phyloP scores from a whole-genome alignment of 2,797 vertebrate species.

The Acrossocheilus wenchowensis region DNA sequence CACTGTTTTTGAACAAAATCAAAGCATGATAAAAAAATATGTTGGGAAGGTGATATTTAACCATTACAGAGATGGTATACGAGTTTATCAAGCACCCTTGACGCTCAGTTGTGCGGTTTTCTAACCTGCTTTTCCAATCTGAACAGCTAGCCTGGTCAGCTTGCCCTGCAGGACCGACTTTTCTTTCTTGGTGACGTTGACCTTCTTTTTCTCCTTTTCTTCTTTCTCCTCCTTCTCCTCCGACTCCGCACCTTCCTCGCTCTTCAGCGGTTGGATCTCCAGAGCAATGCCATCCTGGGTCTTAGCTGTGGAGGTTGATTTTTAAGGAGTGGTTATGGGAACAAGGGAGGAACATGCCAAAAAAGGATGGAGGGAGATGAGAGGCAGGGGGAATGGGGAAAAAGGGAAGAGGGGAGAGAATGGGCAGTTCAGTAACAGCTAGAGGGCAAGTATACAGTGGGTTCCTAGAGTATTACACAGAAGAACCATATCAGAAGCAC shows the following conservation, averaged over 20 bases:
- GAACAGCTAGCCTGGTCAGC: slow-evolving; percentile 91
- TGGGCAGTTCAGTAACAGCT: slow-evolving; percentile 64
- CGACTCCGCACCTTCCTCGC: slow-evolving; percentile 87
- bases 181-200: slow-evolving; percentile 93
- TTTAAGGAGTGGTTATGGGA: slow-evolving; percentile 57
- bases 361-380: slow-evolving; percentile 28
- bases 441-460: slow-evolving; percentile 49
- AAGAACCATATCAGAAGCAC: slow-evolving; percentile 34
- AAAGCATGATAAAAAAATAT: too few relatives aligned
- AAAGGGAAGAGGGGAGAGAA: slow-evolving; percentile 70
- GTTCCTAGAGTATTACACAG: slow-evolving; percentile 37
- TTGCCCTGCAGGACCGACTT: slow-evolving; percentile 98
- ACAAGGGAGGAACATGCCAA: slow-evolving; percentile 53
- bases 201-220: slow-evolving; percentile 84
- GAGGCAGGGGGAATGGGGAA: slow-evolving; percentile 48
- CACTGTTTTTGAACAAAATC: not conserved
- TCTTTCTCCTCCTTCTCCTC: slow-evolving; percentile 96
- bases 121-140: slow-evolving; percentile 96
- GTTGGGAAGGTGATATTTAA: not conserved
- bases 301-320: slow-evolving; percentile 81
- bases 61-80: not conserved
- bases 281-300: slow-evolving; percentile 95
- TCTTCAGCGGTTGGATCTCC: slow-evolving; percentile 98
- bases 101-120: too few relatives aligned
- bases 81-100: not conserved